Conservation (phyloP, 2,888 invertebrate genomes). For the Melipona bicolor region DNA sequence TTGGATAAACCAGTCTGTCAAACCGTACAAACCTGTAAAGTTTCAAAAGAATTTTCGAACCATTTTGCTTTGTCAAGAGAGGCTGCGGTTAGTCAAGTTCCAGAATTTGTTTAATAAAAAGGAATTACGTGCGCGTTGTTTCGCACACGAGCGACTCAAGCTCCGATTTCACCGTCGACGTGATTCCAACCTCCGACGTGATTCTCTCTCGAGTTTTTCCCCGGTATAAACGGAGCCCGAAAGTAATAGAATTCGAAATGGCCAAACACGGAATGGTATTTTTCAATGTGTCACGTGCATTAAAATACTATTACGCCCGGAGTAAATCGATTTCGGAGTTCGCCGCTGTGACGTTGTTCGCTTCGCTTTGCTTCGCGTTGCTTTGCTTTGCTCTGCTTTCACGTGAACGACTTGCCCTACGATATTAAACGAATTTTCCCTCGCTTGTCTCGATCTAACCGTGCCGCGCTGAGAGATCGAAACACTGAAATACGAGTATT, state of each 20-base stretch:
- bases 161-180: too few species aligned
- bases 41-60: too few species aligned
- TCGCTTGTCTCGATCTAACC: background rate
- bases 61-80: too few species aligned
- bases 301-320: background rate
- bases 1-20: too few species aligned
- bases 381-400: background rate
- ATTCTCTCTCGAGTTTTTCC: background rate
- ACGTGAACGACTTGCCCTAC: background rate
- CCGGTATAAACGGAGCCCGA: slow-evolving; percentile 13
- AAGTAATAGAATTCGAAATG: slow-evolving; percentile 16
- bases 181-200: too few species aligned
- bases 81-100: too few species aligned
- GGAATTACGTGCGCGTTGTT: too few species aligned
- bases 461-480: background rate
- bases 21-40: too few species aligned
- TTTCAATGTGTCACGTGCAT: slow-evolving; percentile 23
- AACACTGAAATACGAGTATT: background rate
- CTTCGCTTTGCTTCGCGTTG: background rate
- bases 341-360: background rate
- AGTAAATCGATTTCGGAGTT: slow-evolving; percentile 21
- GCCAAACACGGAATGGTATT: slow-evolving; percentile 18
- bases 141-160: too few species aligned
- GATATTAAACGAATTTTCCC: slow-evolving; percentile 3
- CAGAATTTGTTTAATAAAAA: too few species aligned